phyloP scores from a whole-genome alignment of 2,888 invertebrate genomes.

The Drosophila melanosoma region DNA sequence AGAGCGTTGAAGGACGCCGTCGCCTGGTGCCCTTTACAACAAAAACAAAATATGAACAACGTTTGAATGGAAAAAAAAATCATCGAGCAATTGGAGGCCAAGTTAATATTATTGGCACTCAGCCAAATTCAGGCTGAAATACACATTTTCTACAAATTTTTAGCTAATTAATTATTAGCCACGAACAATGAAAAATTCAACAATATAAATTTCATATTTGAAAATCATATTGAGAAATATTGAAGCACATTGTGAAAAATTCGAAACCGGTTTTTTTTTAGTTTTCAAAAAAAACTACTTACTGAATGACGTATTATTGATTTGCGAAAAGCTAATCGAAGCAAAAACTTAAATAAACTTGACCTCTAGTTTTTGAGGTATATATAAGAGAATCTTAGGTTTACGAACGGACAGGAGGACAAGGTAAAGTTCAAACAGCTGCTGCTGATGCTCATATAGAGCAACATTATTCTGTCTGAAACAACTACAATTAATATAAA shows the following conservation, averaged over 20 bases:
- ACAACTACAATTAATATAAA: background rate
- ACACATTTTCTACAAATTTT: slow-evolving; percentile 48
- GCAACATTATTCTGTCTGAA: background rate
- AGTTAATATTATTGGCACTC: slow-evolving; percentile 71
- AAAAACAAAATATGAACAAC: slow-evolving; percentile 21
- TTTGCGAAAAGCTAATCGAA: background rate
- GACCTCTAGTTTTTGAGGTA: background rate
- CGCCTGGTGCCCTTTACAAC: slow-evolving; percentile 62
- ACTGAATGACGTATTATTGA: background rate
- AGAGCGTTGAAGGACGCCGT: slow-evolving; percentile 51
- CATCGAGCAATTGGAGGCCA: slow-evolving; percentile 68
- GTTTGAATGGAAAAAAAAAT: slow-evolving; percentile 47
- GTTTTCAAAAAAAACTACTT: background rate
- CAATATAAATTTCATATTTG: slow-evolving; percentile 11
- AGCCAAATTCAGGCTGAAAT: slow-evolving; percentile 61
- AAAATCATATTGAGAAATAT: slow-evolving; percentile 1
- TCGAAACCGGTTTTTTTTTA: background rate
- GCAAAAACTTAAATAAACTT: background rate
- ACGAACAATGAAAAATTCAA: slow-evolving; percentile 20
- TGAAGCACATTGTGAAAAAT: background rate
- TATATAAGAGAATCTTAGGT: background rate
- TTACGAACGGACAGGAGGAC: slow-evolving; percentile 2
- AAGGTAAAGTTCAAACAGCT: background rate
- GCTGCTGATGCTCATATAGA: background rate
- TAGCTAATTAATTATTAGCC: slow-evolving; percentile 56